Base-by-base conservation (phyloP, 2,888 invertebrate species). In the Troglohyphantes excavatus region DNA sequence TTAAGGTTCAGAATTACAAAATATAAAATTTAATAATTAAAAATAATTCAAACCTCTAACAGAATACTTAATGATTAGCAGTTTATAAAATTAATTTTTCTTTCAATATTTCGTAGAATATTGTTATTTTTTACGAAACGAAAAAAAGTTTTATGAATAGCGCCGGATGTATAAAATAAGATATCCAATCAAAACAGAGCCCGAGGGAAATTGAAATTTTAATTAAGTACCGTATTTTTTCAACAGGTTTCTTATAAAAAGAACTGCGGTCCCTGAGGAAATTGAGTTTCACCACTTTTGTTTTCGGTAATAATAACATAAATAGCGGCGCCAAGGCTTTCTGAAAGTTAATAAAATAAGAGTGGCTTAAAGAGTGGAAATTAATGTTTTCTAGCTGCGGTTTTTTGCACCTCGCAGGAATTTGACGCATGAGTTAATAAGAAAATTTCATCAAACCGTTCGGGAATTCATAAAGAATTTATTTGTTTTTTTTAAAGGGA, bases 181-280 rank as follows among this genome's bases (percentile, higher is more conserved):
- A 72, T 39, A 72, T 59, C 19, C 61, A 82, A 82, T 82, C 82
- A 82, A 82, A 82, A 82, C 59, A 82, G 39, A 39, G 70, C 82
- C 70, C 39, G 11, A 23, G 59, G 72, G 26, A 72, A 72, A 82
- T 72, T 82, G 82, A 82, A 70, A 82, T 82, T 82, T 82, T 82
- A 82, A 82, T 82, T 82, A 81, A 82, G 82, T 19, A 67, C 68
- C 2, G 53, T 59, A 29, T 29, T 70, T 72, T 61, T 81, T 70
- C 3, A 53, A 53, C 2, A 5, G 67, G 11, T 68, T 53, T 81
- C 53, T 59, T 82, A 23, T 26, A 2, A 61, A 53, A 65, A 33
- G 23, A 59, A 11, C 21, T 26, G n/a, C 29, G 46, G 13, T 53
- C 79, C 29, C 68, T n/a, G 11, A 81, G 67, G 79, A 68, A 68